phyloP scores from a whole-genome alignment of 2,113 vertebrate species.

The Eubucco bourcierii region DNA sequence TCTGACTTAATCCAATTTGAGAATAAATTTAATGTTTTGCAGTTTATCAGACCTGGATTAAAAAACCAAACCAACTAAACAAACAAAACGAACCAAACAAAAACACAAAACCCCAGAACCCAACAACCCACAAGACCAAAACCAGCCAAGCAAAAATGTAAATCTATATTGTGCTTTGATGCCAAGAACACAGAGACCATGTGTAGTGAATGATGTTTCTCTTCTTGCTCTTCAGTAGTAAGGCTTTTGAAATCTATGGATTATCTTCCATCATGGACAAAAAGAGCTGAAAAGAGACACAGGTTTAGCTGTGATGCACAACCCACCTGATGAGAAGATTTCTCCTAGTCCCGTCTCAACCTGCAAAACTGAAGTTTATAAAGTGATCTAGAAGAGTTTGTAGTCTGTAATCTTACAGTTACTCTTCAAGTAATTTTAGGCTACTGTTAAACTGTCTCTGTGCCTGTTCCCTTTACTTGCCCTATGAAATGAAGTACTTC shows the following conservation, averaged over 20 bases:
- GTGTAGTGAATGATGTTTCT: not conserved
- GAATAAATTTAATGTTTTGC: not conserved
- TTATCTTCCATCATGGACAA: not conserved
- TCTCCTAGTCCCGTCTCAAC: not conserved
- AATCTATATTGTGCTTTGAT: not conserved
- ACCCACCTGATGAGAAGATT: not conserved
- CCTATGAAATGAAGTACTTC: not conserved
- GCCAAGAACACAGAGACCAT: not conserved
- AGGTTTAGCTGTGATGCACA: not conserved
- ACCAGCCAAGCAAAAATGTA: not conserved
- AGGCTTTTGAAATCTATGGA: not conserved
- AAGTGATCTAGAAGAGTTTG: not conserved
- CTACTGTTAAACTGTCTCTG: not conserved
- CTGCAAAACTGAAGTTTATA: not conserved
- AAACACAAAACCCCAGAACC: too few relatives aligned
- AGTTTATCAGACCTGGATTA: not conserved
- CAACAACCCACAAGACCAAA: too few relatives aligned
- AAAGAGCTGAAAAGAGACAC: fast-evolving
- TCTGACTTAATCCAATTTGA: not conserved
- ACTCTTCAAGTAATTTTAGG: not conserved
- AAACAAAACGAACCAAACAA: too few relatives aligned
- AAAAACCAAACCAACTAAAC: not conserved
- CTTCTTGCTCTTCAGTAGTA: not conserved
- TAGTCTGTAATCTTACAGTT: not conserved
- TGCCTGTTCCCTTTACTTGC: not conserved